Evolutionary conservation across 2,888 invertebrate genomes (phyloP), one percentile per base, ranked within the genome.

Genomic region (Clunio marinus): DNA sequence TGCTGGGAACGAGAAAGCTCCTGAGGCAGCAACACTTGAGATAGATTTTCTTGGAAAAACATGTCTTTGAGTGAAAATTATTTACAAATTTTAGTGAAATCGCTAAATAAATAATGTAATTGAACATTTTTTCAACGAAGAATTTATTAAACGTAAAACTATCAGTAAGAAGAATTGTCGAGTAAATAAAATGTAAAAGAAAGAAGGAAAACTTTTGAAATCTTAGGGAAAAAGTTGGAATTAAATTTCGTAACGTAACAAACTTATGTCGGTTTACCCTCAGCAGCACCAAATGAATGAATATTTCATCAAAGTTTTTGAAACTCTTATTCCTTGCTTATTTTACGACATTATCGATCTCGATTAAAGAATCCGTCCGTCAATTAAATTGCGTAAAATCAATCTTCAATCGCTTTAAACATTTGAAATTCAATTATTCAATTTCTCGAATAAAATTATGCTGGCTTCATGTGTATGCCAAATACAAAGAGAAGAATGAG

Each of bases 351-450:
- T 51, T 51, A 20, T 51, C 51, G 51, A 51, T 51, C 17, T 20
- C 51, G 51, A 22, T 10, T 22, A 51, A 22, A 51, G 51, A 20
- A 22, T 20, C 51, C 51, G 60, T 35, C 59, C 37, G 60, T 60
- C 60, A 60, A 60, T 60, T 60, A 60, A 37, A 41, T 41, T 41
- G n/a, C 41, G 41, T 35, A 60, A 60, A 60, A 60, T 60, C 60
- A 60, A 60, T 60, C 60, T 28, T 37, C 60, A 37, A 60, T 37
- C 22, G 35, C 60, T 60, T 60, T 60, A 60, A 60, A 60, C 32
- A 41, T 60, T 35, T 37, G 37, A 60, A 60, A 60, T 60, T 60
- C 60, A 60, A 60, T 60, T 60, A 60, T 60, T 37, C 24, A 51
- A 51, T 51, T 51, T 51, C n/a, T 15, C n/a, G 41, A 41, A n/a